These are phyloP conservation scores for Xyrauchen texanus DNA, from an alignment of 2,113 vertebrate genomes.

Conservation along the genomic window DNA sequence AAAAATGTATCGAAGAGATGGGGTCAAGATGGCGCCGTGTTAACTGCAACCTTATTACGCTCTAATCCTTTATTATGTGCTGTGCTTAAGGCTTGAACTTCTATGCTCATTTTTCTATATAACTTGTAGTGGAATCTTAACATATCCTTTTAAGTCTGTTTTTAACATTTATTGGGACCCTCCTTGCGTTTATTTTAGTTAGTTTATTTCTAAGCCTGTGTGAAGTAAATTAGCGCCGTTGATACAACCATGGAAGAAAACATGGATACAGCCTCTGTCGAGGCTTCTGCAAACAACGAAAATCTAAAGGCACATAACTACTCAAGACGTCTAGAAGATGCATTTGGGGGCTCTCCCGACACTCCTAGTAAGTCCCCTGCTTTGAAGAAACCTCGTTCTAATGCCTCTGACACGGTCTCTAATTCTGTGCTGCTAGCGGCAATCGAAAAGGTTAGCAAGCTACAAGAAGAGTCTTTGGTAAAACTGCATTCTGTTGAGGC, in stretches of 20 bases:
- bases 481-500: not conserved
- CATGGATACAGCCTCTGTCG: not conserved
- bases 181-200: no score
- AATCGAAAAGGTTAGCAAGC: not conserved
- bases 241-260: not conserved
- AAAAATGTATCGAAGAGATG: no score
- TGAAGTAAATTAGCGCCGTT: no score
- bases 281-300: not conserved
- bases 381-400: not conserved
- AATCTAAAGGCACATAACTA: not conserved
- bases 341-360: not conserved
- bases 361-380: not conserved
- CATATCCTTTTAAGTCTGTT: not conserved
- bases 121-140: not conserved
- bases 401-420: not conserved
- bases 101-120: not conserved
- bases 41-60: not conserved
- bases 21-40: not conserved
- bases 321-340: not conserved
- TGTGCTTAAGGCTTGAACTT: not conserved
- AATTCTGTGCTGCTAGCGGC: not conserved
- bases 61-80: not conserved
- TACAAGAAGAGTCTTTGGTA: not conserved
- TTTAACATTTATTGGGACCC: not conserved
- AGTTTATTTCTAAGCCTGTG: no score